phyloP scores from a whole-genome alignment of 2,113 vertebrate genomes.

The Leucosticte australis region DNA sequence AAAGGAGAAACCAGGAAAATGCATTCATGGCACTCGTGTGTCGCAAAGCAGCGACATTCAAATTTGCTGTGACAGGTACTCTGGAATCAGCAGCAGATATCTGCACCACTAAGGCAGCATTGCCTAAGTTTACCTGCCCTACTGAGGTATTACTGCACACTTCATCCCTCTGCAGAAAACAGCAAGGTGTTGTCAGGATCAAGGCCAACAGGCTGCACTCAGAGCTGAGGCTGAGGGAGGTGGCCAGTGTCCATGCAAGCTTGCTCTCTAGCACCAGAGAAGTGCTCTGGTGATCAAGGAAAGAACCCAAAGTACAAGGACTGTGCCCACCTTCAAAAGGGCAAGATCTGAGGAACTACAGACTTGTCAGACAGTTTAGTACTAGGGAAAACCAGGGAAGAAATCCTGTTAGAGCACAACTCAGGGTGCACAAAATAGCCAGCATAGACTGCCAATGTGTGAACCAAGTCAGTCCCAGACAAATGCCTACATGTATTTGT shows the following conservation, averaged over 20 bases:
- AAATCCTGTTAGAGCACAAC: not conserved
- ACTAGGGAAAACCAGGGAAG: not conserved
- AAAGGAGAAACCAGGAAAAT: not conserved
- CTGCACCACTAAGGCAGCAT: not conserved
- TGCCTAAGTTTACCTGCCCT: too few relatives aligned
- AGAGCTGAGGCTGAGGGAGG: not conserved
- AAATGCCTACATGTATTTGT: not conserved
- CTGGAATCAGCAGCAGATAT: not conserved
- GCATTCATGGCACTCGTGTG: not conserved
- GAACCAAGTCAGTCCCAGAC: not conserved
- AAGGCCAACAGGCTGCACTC: not conserved
- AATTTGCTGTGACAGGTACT: not conserved
- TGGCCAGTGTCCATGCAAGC: rapidly evolving
- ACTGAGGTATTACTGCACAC: not conserved
- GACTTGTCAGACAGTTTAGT: not conserved
- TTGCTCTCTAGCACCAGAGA: not conserved
- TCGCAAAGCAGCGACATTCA: not conserved
- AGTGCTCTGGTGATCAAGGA: not conserved
- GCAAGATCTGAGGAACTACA: not conserved
- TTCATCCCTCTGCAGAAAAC: not conserved
- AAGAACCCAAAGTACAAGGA: not conserved
- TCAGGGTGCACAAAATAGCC: not conserved
- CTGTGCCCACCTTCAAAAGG: not conserved
- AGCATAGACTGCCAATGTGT: not conserved
- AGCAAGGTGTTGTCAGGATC: not conserved